Conservation (phyloP, 2,888 invertebrate species). For the Heterodera filipjevi region DNA sequence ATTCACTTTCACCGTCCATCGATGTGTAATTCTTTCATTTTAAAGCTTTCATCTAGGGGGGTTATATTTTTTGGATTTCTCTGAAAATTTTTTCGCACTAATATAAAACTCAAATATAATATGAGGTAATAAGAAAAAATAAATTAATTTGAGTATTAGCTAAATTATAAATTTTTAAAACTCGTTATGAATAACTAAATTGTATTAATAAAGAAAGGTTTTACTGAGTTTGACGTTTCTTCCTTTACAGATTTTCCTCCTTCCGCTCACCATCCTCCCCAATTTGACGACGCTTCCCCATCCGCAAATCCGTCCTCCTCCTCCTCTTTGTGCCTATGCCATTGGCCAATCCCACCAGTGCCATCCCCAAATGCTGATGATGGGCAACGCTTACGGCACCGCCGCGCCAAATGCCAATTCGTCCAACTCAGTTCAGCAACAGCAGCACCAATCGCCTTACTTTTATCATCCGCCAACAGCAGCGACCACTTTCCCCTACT, state of each 20-base stretch:
- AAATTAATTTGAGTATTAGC: too few relatives aligned
- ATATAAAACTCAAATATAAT: too few relatives aligned
- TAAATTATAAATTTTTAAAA: too few relatives aligned
- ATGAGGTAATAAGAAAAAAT: too few relatives aligned
- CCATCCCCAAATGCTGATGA: not conserved
- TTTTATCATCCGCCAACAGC: not conserved
- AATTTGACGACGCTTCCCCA: not conserved
- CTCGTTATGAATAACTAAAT: too few relatives aligned
- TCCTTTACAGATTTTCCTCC: not conserved
- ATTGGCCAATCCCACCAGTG: not conserved
- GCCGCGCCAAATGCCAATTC: not conserved
- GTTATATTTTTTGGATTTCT: too few relatives aligned
- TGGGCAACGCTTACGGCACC: constrained; percentile 15
- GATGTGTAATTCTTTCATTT: too few relatives aligned
- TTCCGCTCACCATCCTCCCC: not conserved
- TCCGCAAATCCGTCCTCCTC: not conserved
- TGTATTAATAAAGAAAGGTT: too few relatives aligned
- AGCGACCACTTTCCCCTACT: not conserved
- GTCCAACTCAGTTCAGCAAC: not conserved
- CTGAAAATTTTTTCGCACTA: too few relatives aligned
- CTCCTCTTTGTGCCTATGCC: not conserved
- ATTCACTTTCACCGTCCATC: too few relatives aligned
- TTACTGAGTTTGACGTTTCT: not conserved
- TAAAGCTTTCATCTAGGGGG: too few relatives aligned
- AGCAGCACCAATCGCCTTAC: not conserved